Base-by-base conservation (phyloP, 2,113 vertebrate genomes). In the Eudorcas thomsonii region DNA sequence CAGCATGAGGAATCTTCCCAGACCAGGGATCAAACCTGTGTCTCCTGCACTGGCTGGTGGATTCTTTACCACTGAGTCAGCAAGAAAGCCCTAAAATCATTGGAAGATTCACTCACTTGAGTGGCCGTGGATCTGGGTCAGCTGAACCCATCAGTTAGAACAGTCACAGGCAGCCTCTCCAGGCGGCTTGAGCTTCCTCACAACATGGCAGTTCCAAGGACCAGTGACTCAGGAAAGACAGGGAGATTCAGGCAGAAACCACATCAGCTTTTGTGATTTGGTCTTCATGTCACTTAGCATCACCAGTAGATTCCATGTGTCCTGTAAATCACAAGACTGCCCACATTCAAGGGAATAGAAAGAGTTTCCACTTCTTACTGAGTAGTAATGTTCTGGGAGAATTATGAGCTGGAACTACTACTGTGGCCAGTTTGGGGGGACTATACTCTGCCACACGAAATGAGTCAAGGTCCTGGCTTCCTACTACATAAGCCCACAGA, bases 91-190 rank as follows among this genome's bases (percentile, higher is more conserved):
- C 71, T 1, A 19, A 39, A 82, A 6, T 14, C 80, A 1, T 2
- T 1, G 0, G 13, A 7, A 81, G 14, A 3, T 7, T 16, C 7
- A 3, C 39, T 50, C 36, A 2, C 26, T 4, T 0, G 25, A 19
- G 26, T 52, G 33, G 45, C n/a, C 6, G 2, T 2, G 2, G 30
- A 36, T 25, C 28, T 52, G 13, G 39, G 39, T 33, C 50, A 30
- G 21, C 2, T 4, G 23, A n/a, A 7, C 48, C 36, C 71, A 12
- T 43, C 30, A 2, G 28, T 25, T 17, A 6, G 59, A 5, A 50
- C 13, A 13, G 7, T 39, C 33, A 3, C 15, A 12, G 3, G 25
- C 2, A 59, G 78, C 23, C 33, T 7, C 39, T 25, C 14, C 55
- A 2, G 1, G 7, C 2, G 21, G 15, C 81, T 2, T 23, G 26